Base-by-base conservation (phyloP, 1,140 invertebrate genomes). In the Gonioctena quinquepunctata region DNA sequence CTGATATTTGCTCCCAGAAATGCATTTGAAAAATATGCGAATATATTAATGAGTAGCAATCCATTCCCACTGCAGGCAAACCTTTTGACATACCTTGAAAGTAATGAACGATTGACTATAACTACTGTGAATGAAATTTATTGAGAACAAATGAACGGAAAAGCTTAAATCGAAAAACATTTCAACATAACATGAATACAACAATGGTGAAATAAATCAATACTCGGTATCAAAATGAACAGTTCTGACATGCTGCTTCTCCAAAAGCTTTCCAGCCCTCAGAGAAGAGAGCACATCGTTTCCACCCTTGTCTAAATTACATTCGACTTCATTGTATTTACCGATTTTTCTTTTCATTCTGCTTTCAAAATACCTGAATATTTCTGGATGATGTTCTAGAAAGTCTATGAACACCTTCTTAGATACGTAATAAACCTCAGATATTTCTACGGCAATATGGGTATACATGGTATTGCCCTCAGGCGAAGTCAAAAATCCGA, bases 391-490 rank as follows among this genome's bases (percentile, higher is more conserved):
- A 3, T 18, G 59, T 60, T 59, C 63, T 19, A 59, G 65, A 68
- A 63, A 68, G 66, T 23, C 52, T 8, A 54, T 16, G 11, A 54
- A 23, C 52, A 54, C 8, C 22, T 61, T 68, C 16, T 68, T 68
- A 11, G 19, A 52, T 18, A 72, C 68, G 26, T 59, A 23, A 54
- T 73, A 73, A 16, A 73, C 25, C 26, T 73, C 71, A 3, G 67
- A 68, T 19, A 63, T 69, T 69, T 73, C 71, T 8, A 73, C 60
- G 18, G 71, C 71, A 13, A 57, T 26, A 16, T 69, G 61, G n/a
- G 4, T 69, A 26, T 61, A 61, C 7, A 49, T 21, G 18, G 60
- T 59, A 22, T 13, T 28, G 22, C 59, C 56, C 8, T 42, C 22
- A 5, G 6, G 8, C 3, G 56, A 5, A 8, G 26, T 28, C 33